Evolutionary conservation across 2,113 vertebrate species (phyloP), one percentile per base, ranked within the genome.

Genomic region (Brachyistius frenatus): DNA sequence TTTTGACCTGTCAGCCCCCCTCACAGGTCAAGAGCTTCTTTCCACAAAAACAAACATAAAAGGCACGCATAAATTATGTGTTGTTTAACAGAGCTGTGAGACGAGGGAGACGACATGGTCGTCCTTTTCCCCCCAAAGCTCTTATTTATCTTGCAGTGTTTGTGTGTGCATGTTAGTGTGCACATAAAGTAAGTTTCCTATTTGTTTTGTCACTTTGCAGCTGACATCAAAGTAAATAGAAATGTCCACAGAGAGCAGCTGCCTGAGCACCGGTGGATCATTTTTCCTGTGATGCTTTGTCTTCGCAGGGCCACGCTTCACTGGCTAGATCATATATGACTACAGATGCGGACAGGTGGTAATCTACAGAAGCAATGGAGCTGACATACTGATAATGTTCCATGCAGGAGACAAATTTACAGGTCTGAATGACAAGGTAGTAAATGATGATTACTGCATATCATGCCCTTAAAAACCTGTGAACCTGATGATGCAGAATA

Each of bases 181-280:
- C 41, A 57, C 60, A 16, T 39, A 35, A 52, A 31, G 23, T 23
- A 23, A 23, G 23, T 6, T 3, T 8, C 52, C 7, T 39, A 60
- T 74, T 57, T 55, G 66, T 68, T 86, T 57, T 77, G 57, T 53
- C 50, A 54, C 15, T 80, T 73, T 64, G 61, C 33, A 35, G 47
- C 68, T n/a, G 58, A 56, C 63, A 80, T 78, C 16, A n/a, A 66
- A 74, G 57, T 70, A 75, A 82, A 78, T 87, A 35, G 39, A 74
- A 83, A 76, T 67, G 65, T 79, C 46, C 55, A 71, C 44, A 67
- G 72, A 76, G 53, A 79, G 62, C 15, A 66, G 76, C 15, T 57
- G 23, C 13, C 35, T 44, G 60, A 63, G 49, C 75, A 55, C 32
- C 0, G 5, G 36, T 35, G 44, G 36, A 65, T 67, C 15, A 30